Evolutionary conservation across 1,140 invertebrate genomes (phyloP), one percentile per base, ranked within the genome.

Genomic region (Rhizoglyphus robini): DNA sequence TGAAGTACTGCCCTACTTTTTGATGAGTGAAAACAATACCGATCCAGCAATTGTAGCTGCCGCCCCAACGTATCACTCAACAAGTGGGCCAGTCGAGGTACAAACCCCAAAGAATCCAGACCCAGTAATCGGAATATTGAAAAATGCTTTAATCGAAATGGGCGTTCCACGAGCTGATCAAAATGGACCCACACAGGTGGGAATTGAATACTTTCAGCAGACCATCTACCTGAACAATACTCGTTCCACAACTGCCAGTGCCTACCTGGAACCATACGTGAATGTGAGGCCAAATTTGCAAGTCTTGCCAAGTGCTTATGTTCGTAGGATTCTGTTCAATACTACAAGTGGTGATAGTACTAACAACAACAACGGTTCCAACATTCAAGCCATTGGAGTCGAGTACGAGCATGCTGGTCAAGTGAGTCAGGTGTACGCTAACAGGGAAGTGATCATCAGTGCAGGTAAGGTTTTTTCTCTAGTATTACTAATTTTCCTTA

Each of bases 201-300:
- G 71, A 27, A 72, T 71, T 57, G 68, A 65, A 54, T 65, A 68
- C 30, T 69, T 84, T 1, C 93, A 91, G 77, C 91, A 86, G 8
- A 95, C 89, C 0, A 87, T 88, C 59, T 80, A 86, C 64, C 87
- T 86, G 15, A 92, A 92, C 29, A 41, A 79, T 81, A 88, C 85
- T 36, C 79, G 94, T 3, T 96, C 92, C 74, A 92, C 88, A 18
- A 88, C 90, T 0, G 83, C 88, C 0, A 90, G 89, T 75, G 91
- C 88, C 0, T 96, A 94, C 70, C 76, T 97, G 0, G 76, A 88
- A 67, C 89, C 93, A 0, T 84, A 85, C 0, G 79, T 88, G 38
- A n/a, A n/a, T n/a, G 76, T 87, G 3, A 77, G 92, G 0, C 81
- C 80, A 23, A 96, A 96, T 73, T 77, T 96, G 0, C 86, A 92